Base-by-base conservation (phyloP, 2,797 vertebrate species). In the Phrynocephalus forsythii region DNA sequence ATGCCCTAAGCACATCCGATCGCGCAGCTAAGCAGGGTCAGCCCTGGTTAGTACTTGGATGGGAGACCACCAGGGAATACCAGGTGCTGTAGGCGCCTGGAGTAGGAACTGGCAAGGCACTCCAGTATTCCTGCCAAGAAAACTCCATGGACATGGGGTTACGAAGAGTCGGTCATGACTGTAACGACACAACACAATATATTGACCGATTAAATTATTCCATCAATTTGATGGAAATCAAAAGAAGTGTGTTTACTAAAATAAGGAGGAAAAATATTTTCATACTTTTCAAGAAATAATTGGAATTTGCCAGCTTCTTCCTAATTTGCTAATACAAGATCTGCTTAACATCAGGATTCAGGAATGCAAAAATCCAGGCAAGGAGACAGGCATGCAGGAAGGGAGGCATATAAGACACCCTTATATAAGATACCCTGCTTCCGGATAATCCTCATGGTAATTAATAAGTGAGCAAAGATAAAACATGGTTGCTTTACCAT, bases 281-380 rank as follows among this genome's bases (percentile, higher is more conserved):
- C 22, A 78, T 9, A 33, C 13, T 24, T 69, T 77, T 44, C 38
- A 44, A 77, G 60, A 63, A 44, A 79, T 28, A 72, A 69, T 22
- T 63, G 24, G 48, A 79, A 72, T 48, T 24, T 30, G 22, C n/a
- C 76, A 78, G 82, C 87, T 92, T 83, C 78, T 89, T 91, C 92
- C 91, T 90, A 76, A 81, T 69, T 81, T 48, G 88, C 89, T 90
- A 73, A 78, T 79, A 73, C 56, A 87, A 91, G 79, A 91, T 91
- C 52, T 81, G 66, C 16, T 28, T 84, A 83, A 86, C 52, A 73
- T 90, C 8, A 86, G 88, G 86, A 85, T 71, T 90, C 8, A 86
- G 88, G 86, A 85, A 84, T 90, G 84, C 89, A 90, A 90, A 88
- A 26, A 90, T 87, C 93, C 88, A 87, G 91, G 90, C 76, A 79